These are phyloP conservation scores for Limnephilus auricula DNA, from an alignment of 2,888 invertebrate genomes.

Conservation along the genomic window DNA sequence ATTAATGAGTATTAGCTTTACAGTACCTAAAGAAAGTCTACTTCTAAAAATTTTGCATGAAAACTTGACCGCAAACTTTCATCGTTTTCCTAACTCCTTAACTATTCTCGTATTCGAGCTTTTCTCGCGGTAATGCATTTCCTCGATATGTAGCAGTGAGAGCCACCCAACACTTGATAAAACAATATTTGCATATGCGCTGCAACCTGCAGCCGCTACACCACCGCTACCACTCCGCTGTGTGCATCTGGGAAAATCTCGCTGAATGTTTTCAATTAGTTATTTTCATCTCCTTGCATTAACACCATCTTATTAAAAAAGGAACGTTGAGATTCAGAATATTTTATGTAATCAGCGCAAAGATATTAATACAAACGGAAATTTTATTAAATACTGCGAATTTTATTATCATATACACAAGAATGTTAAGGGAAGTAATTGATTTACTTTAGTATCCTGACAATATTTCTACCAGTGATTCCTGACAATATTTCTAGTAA, in stretches of 20 bases:
- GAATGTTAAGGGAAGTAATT: too few relatives aligned
- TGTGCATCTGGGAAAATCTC: slow-evolving; percentile 4
- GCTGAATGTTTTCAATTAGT: slow-evolving; percentile 44
- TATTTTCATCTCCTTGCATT: slow-evolving; percentile 40
- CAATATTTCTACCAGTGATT: too few relatives aligned
- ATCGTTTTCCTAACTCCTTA: neutral
- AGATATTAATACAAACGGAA: neutral
- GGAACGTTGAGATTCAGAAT: neutral
- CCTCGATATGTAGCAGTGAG: slow-evolving; percentile 27
- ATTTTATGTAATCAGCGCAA: neutral
- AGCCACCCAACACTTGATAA: slow-evolving; percentile 45
- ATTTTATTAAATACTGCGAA: neutral
- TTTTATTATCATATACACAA: neutral
- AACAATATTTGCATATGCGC: slow-evolving; percentile 50
- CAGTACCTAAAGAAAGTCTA: too few relatives aligned
- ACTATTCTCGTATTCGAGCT: neutral
- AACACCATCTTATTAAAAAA: neutral
- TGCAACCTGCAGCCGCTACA: neutral
- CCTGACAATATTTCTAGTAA: too few relatives aligned
- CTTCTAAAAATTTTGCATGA: neutral
- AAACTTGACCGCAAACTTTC: neutral
- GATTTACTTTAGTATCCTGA: too few relatives aligned
- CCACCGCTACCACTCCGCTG: neutral
- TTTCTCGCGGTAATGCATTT: slow-evolving; percentile 56
- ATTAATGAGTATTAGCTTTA: too few relatives aligned